phyloP scores from a whole-genome alignment of 2,113 vertebrate species.

The Regulus satrapa region DNA sequence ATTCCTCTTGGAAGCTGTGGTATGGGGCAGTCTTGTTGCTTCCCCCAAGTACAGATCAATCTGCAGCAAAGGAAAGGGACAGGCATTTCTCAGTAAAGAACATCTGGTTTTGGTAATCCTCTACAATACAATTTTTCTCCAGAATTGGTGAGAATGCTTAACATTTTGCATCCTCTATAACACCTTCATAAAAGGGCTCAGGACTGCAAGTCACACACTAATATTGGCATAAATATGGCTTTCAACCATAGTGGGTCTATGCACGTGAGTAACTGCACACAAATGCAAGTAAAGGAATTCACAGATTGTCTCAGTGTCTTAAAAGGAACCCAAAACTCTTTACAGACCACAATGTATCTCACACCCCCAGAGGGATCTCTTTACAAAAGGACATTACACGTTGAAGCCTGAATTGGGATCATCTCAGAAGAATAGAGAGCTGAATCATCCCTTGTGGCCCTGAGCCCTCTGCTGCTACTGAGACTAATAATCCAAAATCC shows the following conservation, averaged over 20 bases:
- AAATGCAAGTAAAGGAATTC: neutral
- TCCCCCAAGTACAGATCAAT: neutral
- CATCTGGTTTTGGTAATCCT: neutral
- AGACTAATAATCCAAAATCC: neutral
- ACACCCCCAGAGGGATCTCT: neutral
- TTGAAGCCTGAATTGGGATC: neutral
- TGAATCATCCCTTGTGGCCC: neutral
- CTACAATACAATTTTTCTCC: neutral
- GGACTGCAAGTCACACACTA: neutral
- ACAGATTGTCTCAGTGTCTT: neutral
- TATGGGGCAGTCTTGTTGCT: neutral
- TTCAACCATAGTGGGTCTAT: neutral
- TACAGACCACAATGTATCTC: neutral
- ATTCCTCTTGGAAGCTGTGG: neutral
- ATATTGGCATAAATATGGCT: neutral
- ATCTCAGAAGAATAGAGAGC: neutral
- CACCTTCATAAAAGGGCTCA: neutral
- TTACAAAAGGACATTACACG: neutral
- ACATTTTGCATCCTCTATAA: neutral
- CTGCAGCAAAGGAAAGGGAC: neutral
- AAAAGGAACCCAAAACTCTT: neutral
- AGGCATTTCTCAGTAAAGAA: neutral
- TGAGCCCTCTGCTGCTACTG: neutral
- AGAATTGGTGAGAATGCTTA: neutral
- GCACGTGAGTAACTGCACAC: accelerated